Percentiles rank a stretch among this genome's conserved stretches.
Conservation (phyloP, 2,888 invertebrate species). For the Drosophila setosimentum region DNA sequence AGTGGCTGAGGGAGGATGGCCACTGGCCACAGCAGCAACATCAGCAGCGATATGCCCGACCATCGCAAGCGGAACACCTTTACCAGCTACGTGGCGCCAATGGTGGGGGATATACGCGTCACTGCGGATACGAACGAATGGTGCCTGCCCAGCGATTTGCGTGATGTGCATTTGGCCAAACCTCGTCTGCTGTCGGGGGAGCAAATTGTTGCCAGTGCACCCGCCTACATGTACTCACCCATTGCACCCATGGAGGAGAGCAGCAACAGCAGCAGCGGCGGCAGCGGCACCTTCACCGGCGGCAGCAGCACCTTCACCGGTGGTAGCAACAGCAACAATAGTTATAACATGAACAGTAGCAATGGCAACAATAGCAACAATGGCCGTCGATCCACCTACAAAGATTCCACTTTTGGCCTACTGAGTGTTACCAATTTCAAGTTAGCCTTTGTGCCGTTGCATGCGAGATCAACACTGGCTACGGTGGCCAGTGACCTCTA, state of each 20-base stretch:
- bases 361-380: slow-evolving; percentile 45
- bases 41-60: slow-evolving; percentile 63
- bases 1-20: slow-evolving; percentile 50
- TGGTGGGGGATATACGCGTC: slow-evolving; percentile 71
- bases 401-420: slow-evolving; percentile 93
- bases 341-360: slow-evolving; percentile 87
- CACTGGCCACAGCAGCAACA: slow-evolving; percentile 44
- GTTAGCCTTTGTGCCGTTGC: slow-evolving; percentile 91
- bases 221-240: slow-evolving; percentile 93
- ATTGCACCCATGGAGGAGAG: slow-evolving; percentile 85
- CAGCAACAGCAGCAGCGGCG: slow-evolving; percentile 84
- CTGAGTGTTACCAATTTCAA: slow-evolving; percentile 97
- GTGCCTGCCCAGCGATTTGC: slow-evolving; percentile 78
- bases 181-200: slow-evolving; percentile 86
- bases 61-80: slow-evolving; percentile 81
- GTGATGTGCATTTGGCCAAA: slow-evolving; percentile 78
- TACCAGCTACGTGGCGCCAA: slow-evolving; percentile 82
- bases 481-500: slow-evolving; percentile 63
- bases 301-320: not conserved
- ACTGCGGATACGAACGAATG: slow-evolving; percentile 76
- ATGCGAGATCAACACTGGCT: slow-evolving; percentile 36
- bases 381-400: slow-evolving; percentile 60
- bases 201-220: slow-evolving; percentile 92
- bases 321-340: slow-evolving; percentile 85
- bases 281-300: slow-evolving; percentile 24